Evolutionary conservation across 2,888 invertebrate genomes (phyloP).

Genomic region (Amiota mariae): DNA sequence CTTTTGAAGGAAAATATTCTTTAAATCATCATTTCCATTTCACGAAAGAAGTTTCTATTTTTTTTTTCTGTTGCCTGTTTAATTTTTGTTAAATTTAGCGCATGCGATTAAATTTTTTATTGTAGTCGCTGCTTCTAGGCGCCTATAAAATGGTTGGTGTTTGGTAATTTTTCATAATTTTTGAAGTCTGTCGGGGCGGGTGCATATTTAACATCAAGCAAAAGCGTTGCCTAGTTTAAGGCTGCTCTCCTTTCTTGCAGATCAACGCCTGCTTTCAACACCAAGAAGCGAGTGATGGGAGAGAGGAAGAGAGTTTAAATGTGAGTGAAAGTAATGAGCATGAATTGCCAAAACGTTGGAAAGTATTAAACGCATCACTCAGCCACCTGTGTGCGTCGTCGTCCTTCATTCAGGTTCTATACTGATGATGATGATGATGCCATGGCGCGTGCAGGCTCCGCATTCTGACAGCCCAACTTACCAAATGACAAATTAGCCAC

Average conservation of each 20-base stretch:
- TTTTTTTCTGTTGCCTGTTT: not conserved
- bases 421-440: not conserved
- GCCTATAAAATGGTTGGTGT: not conserved
- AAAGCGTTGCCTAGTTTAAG: no score
- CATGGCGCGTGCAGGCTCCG: not conserved
- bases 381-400: slow-evolving; percentile 38
- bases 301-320: not conserved
- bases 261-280: not conserved
- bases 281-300: not conserved
- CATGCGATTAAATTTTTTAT: slow-evolving; percentile 51
- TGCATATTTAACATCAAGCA: no score
- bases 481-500: slow-evolving; percentile 65
- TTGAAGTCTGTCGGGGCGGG: no score
- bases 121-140: not conserved
- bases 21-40: not conserved
- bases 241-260: no score
- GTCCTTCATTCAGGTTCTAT: not conserved
- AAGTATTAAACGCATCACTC: slow-evolving; percentile 55
- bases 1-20: no score
- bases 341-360: no score
- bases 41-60: not conserved
- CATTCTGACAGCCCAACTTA: slow-evolving; percentile 2
- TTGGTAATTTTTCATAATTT: no score
- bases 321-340: not conserved
- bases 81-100: slow-evolving; percentile 51